phyloP scores from a whole-genome alignment of 2,113 vertebrate genomes.

The Carassius gibelio region DNA sequence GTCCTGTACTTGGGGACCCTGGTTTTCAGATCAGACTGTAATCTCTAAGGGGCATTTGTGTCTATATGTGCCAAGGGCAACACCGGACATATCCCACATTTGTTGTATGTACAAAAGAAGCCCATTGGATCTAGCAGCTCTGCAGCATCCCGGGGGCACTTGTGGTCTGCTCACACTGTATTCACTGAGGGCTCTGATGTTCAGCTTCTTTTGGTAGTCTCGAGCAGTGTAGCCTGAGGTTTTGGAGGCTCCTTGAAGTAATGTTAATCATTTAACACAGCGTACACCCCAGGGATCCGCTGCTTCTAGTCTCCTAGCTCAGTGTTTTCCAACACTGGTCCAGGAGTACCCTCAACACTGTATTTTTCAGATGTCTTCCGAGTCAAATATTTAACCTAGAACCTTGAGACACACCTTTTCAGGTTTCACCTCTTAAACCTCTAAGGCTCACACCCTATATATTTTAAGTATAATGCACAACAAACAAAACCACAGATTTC shows the following conservation, averaged over 20 bases:
- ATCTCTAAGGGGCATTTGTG: neutral
- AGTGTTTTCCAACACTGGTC: neutral
- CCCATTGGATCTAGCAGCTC: too few relatives aligned
- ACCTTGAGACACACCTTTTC: neutral
- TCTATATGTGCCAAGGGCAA: neutral
- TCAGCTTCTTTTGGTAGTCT: neutral
- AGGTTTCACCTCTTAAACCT: slow-evolving; percentile 1
- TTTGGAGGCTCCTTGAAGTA: neutral
- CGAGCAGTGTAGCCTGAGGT: neutral
- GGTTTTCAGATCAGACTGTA: neutral
- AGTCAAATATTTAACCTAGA: neutral
- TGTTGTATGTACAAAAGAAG: neutral
- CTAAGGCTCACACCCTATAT: neutral
- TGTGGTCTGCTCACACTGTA: neutral
- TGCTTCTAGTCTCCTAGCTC: neutral
- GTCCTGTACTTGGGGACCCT: neutral
- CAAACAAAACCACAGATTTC: neutral
- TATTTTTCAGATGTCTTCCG: neutral
- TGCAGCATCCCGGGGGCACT: neutral
- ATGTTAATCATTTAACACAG: neutral
- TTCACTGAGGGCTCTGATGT: neutral
- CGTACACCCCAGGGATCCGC: neutral
- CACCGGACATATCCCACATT: neutral
- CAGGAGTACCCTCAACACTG: neutral
- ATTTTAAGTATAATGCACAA: neutral